phyloP scores from a whole-genome alignment of 2,888 invertebrate species.

The Crematogaster levior region DNA sequence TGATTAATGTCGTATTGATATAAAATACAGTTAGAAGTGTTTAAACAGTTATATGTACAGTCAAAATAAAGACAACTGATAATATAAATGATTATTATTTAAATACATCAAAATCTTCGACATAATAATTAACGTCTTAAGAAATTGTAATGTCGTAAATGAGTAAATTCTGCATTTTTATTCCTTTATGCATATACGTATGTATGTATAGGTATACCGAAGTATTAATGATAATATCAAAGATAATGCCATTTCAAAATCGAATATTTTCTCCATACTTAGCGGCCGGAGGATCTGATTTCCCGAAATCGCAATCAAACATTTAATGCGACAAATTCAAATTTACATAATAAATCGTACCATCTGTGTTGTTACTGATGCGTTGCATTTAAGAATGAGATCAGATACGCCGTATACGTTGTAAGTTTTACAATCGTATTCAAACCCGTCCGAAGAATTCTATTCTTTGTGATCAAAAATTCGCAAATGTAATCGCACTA shows the following conservation, averaged over 20 bases:
- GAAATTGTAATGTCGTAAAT: not conserved
- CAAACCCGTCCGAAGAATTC: not conserved
- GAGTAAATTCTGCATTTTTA: not conserved
- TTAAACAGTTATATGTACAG: not conserved
- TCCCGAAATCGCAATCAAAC: not conserved
- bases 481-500: not conserved
- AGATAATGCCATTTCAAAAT: not conserved
- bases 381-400: not conserved
- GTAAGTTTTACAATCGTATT: not conserved
- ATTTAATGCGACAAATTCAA: not conserved
- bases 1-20: conserved; percentile 3
- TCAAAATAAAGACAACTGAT: not conserved
- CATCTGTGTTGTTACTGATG: not conserved
- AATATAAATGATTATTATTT: not conserved
- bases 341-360: not conserved
- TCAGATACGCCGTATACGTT: not conserved
- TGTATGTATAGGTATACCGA: not conserved
- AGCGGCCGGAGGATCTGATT: not conserved
- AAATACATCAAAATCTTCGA: not conserved
- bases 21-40: not conserved
- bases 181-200: not conserved
- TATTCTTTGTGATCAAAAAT: not conserved
- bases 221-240: not conserved
- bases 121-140: not conserved
- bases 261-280: not conserved